Percentiles rank a stretch among this genome's conserved stretches.
Evolutionary conservation across 2,888 invertebrate species (phyloP).

Genomic region (Epinotia demarniana): DNA sequence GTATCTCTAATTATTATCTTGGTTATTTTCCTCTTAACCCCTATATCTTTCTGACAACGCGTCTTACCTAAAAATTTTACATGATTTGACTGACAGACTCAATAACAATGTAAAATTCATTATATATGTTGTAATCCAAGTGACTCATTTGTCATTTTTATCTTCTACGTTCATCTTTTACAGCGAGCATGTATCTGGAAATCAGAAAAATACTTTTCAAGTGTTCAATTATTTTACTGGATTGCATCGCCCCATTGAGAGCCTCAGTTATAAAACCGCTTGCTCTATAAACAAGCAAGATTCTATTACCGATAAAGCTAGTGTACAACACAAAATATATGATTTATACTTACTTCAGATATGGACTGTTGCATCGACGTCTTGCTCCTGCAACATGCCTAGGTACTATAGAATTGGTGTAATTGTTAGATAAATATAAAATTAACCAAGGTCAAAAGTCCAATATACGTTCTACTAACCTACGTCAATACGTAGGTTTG

Average conservation of each 20-base stretch:
- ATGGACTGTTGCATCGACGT: neutral
- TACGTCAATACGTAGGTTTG: slow-evolving; percentile 11
- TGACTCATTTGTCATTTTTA: too few relatives aligned
- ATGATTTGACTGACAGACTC: neutral
- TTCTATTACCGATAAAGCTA: slow-evolving; percentile 14
- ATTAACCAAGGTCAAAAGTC: slow-evolving; percentile 9
- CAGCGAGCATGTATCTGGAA: neutral
- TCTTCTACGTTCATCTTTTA: neutral
- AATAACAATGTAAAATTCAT: neutral
- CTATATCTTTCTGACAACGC: too few relatives aligned
- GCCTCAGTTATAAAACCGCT: slow-evolving; percentile 1
- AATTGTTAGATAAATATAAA: neutral
- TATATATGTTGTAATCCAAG: neutral
- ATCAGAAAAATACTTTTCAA: neutral
- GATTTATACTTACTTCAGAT: slow-evolving; percentile 1
- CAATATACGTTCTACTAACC: neutral
- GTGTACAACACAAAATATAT: neutral
- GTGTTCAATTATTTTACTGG: neutral
- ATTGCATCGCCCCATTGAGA: neutral
- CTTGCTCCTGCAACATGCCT: neutral
- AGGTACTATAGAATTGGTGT: neutral
- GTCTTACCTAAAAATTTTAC: neutral
- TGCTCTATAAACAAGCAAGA: slow-evolving; percentile 12
- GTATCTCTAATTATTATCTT: too few relatives aligned
- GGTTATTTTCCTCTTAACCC: too few relatives aligned